phyloP scores from a whole-genome alignment of 1,140 invertebrate genomes.

The Plodia interpunctella region DNA sequence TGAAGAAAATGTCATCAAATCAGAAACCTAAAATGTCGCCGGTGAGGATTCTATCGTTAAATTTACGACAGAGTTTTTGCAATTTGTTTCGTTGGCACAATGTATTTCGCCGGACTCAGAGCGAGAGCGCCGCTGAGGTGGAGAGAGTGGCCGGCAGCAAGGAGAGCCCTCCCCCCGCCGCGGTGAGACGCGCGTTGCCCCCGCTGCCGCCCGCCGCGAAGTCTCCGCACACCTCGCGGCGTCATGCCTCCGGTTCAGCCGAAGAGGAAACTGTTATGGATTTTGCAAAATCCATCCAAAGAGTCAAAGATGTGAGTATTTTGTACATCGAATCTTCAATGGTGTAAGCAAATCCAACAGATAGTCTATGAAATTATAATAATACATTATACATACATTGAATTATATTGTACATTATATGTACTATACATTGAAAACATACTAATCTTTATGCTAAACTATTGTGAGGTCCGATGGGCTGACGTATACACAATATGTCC shows the following conservation, averaged over 20 bases:
- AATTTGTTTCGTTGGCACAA: conserved; percentile 85
- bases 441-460: too few relatives aligned
- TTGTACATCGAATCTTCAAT: not conserved
- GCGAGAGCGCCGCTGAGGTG: conserved; percentile 36
- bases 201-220: conserved; percentile 85
- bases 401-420: too few relatives aligned
- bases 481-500: too few relatives aligned
- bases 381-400: too few relatives aligned
- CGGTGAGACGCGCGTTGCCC: conserved; percentile 85
- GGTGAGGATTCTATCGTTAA: conserved; percentile 80
- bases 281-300: conserved; percentile 94
- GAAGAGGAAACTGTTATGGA: conserved; percentile 81
- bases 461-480: too few relatives aligned
- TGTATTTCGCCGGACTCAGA: conserved; percentile 45
- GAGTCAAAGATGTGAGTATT: conserved; percentile 93
- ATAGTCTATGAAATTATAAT: too few relatives aligned
- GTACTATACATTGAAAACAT: too few relatives aligned
- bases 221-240: conserved; percentile 35
- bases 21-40: conserved; percentile 80
- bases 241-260: conserved; percentile 29
- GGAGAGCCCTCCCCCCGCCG: conserved; percentile 43
- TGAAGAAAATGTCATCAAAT: conserved; percentile 32
- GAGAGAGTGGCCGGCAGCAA: conserved; percentile 36
- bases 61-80: conserved; percentile 91
- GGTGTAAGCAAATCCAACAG: too few relatives aligned